Base-by-base conservation (phyloP, 2,797 vertebrate genomes). In the Microchirus variegatus region DNA sequence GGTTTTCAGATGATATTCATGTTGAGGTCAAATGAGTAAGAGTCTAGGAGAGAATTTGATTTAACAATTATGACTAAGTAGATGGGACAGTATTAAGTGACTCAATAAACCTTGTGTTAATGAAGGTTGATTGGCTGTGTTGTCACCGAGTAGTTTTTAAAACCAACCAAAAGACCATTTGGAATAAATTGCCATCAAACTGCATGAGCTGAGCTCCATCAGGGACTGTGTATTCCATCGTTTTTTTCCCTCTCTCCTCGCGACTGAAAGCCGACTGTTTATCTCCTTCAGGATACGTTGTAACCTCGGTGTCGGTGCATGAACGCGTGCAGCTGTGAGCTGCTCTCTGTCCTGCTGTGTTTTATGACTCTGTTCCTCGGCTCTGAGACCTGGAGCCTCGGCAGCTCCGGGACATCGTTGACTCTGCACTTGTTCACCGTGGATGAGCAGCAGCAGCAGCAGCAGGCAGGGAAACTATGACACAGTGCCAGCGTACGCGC, bases 341-440 rank as follows among this genome's bases (percentile, higher is more conserved):
- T 42, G 41, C 41, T 42, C 7, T 42, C 41, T 12, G 54, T 49
- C 1, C 31, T 65, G 54, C 40, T 4, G 2, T 68, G 57, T 57
- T 87, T 78, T 75, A 80, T 79, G 60, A 73, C 60, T 84, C 69
- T 60, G 47, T 67, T 60, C 47, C 47, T 9, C 9, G 36, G 37
- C 59, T 38, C 35, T 44, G 51, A 67, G 47, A 57, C 53, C 16
- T 4, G 57, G 38, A 73, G 59, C 44, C 8, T 12, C 13, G 53
- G 16, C 17, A 17, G 45, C 46, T 53, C 13, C 2, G 40, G 26
- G 15, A 71, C 54, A 60, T 67, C 9, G 74, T 58, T 55, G 60
- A 71, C 61, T 44, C 54, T 59, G 41, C 59, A 42, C 43, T 47
- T 53, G 54, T 55, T 56, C 48, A 51, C 45, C 40, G 37, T 58